Percentiles rank a stretch among this genome's conserved stretches.
Evolutionary conservation across 2,888 invertebrate species (phyloP).

Genomic region (Caenorhabditis sp.): DNA sequence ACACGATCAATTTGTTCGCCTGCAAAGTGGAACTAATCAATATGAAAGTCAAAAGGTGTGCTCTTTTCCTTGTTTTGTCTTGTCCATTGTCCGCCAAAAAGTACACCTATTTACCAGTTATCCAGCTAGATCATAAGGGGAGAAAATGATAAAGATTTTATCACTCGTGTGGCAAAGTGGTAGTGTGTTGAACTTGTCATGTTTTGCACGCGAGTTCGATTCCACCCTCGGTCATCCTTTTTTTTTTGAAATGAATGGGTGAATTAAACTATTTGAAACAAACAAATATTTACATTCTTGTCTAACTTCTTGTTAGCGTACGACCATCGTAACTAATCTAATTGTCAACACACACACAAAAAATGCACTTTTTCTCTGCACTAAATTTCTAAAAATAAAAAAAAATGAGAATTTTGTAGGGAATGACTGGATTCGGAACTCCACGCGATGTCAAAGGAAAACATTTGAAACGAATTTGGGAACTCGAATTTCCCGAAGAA

Average conservation of each 20-base stretch:
- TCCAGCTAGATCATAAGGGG: no score
- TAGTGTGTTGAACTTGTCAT: no score
- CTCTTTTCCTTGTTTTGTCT: neutral
- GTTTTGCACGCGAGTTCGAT: no score
- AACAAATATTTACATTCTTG: neutral
- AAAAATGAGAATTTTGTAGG: slow-evolving; percentile 51
- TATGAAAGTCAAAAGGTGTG: slow-evolving; percentile 68
- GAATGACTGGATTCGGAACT: slow-evolving; percentile 70
- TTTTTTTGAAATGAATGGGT: no score
- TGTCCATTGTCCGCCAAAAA: neutral
- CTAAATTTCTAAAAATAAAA: no score
- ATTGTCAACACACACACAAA: neutral
- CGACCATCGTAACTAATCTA: neutral
- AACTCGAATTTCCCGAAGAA: slow-evolving; percentile 70
- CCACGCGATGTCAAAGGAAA: slow-evolving; percentile 71
- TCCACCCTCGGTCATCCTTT: no score
- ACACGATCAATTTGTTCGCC: slow-evolving; percentile 65
- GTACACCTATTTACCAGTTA: neutral
- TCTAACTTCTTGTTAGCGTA: neutral
- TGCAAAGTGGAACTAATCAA: slow-evolving; percentile 69
- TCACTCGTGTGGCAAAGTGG: no score
- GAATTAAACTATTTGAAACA: no score
- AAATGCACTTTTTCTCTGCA: neutral
- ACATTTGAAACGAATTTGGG: slow-evolving; percentile 71
- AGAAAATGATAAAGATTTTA: no score